Conservation (phyloP, 1,140 invertebrate species). For the Scaptomyza pallida region DNA sequence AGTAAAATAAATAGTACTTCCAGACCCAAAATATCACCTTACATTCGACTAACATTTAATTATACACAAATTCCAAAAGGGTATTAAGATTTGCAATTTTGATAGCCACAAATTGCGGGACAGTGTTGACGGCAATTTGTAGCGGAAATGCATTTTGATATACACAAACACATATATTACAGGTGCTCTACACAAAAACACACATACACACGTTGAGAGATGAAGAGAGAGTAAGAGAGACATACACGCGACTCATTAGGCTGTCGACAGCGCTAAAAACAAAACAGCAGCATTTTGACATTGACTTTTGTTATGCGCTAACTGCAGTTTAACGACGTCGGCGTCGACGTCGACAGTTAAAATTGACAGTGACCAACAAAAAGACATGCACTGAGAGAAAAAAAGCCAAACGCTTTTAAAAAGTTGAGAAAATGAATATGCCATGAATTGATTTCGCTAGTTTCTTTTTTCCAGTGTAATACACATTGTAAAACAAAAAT, state of each 20-base stretch:
- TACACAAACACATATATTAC: conserved; percentile 6
- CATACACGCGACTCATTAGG: conserved; percentile 21
- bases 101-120: conserved; percentile 54
- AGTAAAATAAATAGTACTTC: too few relatives aligned
- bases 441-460: too few relatives aligned
- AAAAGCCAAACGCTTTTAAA: too few relatives aligned
- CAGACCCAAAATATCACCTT: too few relatives aligned
- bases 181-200: not conserved
- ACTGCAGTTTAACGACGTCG: conserved; percentile 64
- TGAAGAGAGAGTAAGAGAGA: not conserved
- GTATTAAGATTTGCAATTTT: conserved; percentile 42
- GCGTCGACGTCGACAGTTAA: conserved; percentile 24
- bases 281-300: conserved; percentile 57
- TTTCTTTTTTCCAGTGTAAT: not conserved
- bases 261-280: conserved; percentile 21
- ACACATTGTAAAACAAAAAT: too few relatives aligned
- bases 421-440: too few relatives aligned
- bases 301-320: conserved; percentile 72
- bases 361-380: conserved; percentile 23
- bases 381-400: not conserved
- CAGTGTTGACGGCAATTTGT: conserved; percentile 52
- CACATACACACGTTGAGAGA: not conserved
- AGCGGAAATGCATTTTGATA: conserved; percentile 63
- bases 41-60: too few relatives aligned
- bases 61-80: conserved; percentile 5